Conservation (phyloP, 2,113 vertebrate genomes). For the Chionomys nivalis region DNA sequence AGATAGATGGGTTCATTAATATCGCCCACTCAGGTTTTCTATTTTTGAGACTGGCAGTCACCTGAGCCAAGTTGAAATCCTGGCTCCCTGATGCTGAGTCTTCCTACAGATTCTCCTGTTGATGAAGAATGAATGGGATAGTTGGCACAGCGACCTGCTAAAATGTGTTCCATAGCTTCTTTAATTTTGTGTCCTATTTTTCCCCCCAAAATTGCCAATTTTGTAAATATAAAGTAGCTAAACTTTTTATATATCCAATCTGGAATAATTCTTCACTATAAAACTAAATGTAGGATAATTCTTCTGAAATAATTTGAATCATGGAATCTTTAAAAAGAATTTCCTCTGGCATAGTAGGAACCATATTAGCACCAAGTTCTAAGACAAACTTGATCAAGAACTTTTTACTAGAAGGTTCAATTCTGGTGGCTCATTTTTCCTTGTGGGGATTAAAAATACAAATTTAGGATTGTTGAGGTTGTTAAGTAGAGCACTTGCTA, state of each 20-base stretch:
- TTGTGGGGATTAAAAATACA: neutral
- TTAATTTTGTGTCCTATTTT: neutral
- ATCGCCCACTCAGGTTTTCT: conserved; percentile 51
- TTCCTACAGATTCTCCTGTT: neutral
- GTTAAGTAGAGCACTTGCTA: neutral
- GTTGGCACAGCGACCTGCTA: neutral
- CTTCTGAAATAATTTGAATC: neutral
- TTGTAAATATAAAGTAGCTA: neutral
- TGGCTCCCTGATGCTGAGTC: neutral
- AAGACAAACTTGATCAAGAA: neutral
- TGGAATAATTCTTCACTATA: neutral
- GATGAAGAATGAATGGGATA: neutral
- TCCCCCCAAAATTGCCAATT: neutral
- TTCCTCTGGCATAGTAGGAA: neutral
- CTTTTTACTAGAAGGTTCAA: neutral
- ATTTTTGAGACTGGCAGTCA: conserved; percentile 68
- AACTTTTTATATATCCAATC: neutral
- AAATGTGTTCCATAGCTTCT: neutral
- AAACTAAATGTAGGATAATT: neutral
- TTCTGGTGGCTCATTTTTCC: neutral
- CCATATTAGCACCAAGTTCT: neutral
- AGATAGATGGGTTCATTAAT: conserved; percentile 69
- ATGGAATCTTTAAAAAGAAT: too few species aligned
- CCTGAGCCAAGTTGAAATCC: conserved; percentile 47
- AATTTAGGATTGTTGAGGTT: too few species aligned